Conservation (phyloP, 2,797 vertebrate genomes). For the Takifugu rubripes region DNA sequence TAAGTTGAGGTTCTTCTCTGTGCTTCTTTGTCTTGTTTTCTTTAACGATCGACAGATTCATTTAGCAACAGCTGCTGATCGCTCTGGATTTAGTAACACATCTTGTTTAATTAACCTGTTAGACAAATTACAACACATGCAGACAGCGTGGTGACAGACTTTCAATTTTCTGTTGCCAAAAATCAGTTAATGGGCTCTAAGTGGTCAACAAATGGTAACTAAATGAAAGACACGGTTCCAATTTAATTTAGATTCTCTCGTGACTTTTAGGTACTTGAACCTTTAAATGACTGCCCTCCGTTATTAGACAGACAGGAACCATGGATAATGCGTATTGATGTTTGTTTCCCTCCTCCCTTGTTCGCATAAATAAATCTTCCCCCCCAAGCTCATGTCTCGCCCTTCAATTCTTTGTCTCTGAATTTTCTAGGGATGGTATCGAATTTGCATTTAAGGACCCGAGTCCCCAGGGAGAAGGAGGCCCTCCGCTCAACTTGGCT, state of each 20-base stretch:
- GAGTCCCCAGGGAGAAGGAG: conserved; percentile 94
- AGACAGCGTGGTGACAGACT: too few relatives aligned
- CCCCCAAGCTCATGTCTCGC: background rate
- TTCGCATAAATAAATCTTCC: background rate
- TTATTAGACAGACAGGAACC: too few relatives aligned
- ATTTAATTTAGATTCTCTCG: background rate
- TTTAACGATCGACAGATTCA: background rate
- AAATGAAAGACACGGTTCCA: background rate
- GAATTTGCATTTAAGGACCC: conserved; percentile 99
- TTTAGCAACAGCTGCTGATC: too few relatives aligned
- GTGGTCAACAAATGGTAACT: background rate
- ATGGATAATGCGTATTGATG: too few relatives aligned
- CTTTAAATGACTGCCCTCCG: background rate
- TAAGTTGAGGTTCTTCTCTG: conserved; percentile 63
- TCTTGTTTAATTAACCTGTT: too few relatives aligned
- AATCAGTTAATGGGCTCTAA: background rate
- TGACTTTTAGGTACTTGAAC: background rate
- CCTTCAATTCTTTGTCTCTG: conserved; percentile 9
- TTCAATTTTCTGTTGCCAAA: too few relatives aligned
- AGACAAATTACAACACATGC: too few relatives aligned
- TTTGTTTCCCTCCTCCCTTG: too few relatives aligned
- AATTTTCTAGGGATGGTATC: conserved; percentile 86
- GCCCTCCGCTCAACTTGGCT: conserved; percentile 92
- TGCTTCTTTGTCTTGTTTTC: background rate
- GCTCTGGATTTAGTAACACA: too few relatives aligned